Base-by-base conservation (phyloP, 1,140 invertebrate species). In the Drosophila obscura region DNA sequence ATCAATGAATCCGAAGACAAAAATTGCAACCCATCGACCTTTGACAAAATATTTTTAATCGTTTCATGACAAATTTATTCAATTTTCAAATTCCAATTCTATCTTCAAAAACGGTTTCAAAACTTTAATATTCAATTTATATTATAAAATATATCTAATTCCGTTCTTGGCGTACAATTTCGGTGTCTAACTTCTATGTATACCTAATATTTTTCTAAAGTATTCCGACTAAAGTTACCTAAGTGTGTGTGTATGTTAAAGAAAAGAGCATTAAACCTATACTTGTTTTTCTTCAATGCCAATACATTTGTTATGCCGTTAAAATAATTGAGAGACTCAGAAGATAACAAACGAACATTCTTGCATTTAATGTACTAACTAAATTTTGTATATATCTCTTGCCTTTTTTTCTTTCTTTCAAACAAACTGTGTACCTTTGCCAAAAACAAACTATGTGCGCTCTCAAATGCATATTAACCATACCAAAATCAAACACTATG, bases 371-470 rank as follows among this genome's bases (percentile, higher is more conserved):
- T 60, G 62, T 48, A 85, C 66, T 87, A 82, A 85, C 78, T 81
- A 48, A 87, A 85, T 82, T 85, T 83, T 85, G 83, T 85, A 85
- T 85, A 85, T 85, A 85, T 85, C 84, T 85, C 79, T 85, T 77
- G 79, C 83, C 80, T 82, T 78, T 61, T 62, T 85, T 85, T 87
- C 82, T 85, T 78, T 87, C 78, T 82, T 57, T 87, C 78, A 78
- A 78, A 85, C 62, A 87, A 68, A 76, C 67, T 82, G 60, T 85
- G 75, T 75, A 81, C 69, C 68, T 62, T 75, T 66, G 58, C 49
- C 52, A 74, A 64, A 57, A 43, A 58, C 60, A 51, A 68, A 69
- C 43, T 48, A 69, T 69, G 58, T 69, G 64, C 58, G 67, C 64
- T 58, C 51, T 69, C 52, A 58, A 69, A 69, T 58, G 65, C 64